phyloP scores from a whole-genome alignment of 2,113 vertebrate genomes.

The Corythornis vintsioides region DNA sequence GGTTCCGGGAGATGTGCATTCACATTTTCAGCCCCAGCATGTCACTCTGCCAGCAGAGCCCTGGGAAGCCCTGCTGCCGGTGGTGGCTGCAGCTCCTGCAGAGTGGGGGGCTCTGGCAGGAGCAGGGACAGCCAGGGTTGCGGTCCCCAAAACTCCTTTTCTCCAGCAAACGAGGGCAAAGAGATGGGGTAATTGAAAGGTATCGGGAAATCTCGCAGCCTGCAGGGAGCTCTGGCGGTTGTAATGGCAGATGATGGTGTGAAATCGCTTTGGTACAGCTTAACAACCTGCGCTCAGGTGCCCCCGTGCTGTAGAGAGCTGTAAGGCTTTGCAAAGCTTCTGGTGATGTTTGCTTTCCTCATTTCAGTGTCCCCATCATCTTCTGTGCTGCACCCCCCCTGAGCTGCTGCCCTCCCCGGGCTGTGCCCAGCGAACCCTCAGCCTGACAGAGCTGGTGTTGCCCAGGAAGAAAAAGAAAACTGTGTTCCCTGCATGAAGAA shows the following conservation, averaged over 20 bases:
- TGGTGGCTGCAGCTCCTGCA: not conserved
- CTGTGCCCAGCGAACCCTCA: not conserved
- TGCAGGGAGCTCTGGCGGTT: not conserved
- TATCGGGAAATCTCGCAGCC: not conserved
- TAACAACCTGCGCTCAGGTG: not conserved
- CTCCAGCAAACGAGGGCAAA: not conserved
- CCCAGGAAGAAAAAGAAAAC: conserved; percentile 22
- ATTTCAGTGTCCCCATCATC: not conserved
- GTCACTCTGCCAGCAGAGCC: not conserved
- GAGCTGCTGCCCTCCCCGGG: conserved; percentile 1
- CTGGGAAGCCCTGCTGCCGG: not conserved
- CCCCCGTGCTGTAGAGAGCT: not conserved
- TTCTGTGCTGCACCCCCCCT: not conserved
- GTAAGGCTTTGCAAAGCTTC: conserved; percentile 27
- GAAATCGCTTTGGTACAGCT: not conserved
- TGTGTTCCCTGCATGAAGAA: not conserved
- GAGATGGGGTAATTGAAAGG: not conserved
- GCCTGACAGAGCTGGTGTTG: conserved; percentile 24
- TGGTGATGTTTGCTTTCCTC: conserved; percentile 10
- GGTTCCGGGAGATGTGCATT: not conserved
- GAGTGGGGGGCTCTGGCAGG: fast-evolving
- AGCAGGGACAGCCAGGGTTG: not conserved
- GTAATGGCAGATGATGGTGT: fast-evolving
- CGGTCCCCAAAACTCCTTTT: not conserved
- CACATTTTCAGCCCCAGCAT: not conserved